Evolutionary conservation across 1,140 invertebrate species (phyloP), one percentile per base, ranked within the genome.

Genomic region (Lysiphlebus fabarum): DNA sequence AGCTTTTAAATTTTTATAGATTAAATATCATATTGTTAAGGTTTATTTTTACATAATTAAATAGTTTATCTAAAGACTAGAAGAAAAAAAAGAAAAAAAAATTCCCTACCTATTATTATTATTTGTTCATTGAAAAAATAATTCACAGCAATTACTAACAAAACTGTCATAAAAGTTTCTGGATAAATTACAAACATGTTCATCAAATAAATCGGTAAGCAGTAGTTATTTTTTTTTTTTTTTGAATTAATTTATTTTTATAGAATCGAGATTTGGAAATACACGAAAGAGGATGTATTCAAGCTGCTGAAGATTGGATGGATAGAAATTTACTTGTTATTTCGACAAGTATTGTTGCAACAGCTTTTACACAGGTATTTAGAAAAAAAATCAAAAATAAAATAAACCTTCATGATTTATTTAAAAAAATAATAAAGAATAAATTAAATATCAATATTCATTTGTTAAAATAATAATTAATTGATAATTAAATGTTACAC

Each of bases 251-350:
- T 80, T 81, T 78, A 75, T 76, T 81, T 76, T 58, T 54, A 63
- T 81, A 90, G 88, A 87, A 76, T 76, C 83, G 80, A 80, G 88
- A 90, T 76, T 82, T 87, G 66, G 83, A 83, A 66, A 95, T 98
- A 78, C 90, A 95, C 81, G 92, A 95, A 73, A 92, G 90, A 73
- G 95, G 95, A 67, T 98, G 96, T 81, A 84, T 98, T 67, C 88
- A 92, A 74, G 89, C 93, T 43, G 91, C 90, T 12, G 92, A 97
- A 77, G 91, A 93, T 74, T 97, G 95, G 95, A 86, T 96, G 64
- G 92, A 97, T 75, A 84, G 86, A 74, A 98, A 98, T 83, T 85
- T 98, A 65, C 87, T 98, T 71, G 85, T 90, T 70, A 93, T 98
- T 71, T 92, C 93, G 12, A 90, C 90, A 54, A 86, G 87, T 62